Evolutionary conservation across 1,140 invertebrate genomes (phyloP).

Genomic region (Cyclargus thomasi): DNA sequence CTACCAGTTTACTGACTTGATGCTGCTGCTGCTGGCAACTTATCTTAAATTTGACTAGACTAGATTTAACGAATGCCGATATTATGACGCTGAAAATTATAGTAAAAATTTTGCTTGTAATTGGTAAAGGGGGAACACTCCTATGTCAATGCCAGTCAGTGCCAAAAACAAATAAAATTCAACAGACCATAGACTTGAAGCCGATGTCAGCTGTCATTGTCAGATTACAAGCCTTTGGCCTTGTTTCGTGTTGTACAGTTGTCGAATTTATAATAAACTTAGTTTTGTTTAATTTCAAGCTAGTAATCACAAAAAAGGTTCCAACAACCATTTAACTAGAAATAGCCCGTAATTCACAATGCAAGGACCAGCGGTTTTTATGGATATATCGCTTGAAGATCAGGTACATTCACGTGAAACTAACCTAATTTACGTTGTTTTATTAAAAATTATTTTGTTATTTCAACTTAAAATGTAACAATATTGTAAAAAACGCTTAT

Average conservation of each 20-base stretch:
- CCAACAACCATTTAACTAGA: neutral
- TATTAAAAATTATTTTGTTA: neutral
- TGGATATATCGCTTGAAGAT: conserved; percentile 86
- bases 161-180: too few relatives aligned
- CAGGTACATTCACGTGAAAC: conserved; percentile 77
- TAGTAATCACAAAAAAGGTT: neutral
- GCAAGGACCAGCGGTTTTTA: conserved; percentile 87
- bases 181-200: too few relatives aligned
- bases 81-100: too few relatives aligned
- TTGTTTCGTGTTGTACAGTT: conserved; percentile 4
- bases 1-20: too few relatives aligned
- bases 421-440: conserved; percentile 41
- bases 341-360: conserved; percentile 59
- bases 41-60: too few relatives aligned
- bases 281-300: neutral
- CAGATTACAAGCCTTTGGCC: neutral
- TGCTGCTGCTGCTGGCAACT: too few relatives aligned
- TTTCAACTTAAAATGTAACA: neutral
- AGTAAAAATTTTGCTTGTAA: too few relatives aligned
- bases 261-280: neutral
- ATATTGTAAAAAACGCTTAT: too few relatives aligned
- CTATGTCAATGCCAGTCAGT: too few relatives aligned
- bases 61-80: too few relatives aligned
- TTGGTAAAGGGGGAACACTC: too few relatives aligned
- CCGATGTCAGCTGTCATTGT: neutral